Evolutionary conservation across 2,888 invertebrate species (phyloP).

Genomic region (Metellina segmentata): DNA sequence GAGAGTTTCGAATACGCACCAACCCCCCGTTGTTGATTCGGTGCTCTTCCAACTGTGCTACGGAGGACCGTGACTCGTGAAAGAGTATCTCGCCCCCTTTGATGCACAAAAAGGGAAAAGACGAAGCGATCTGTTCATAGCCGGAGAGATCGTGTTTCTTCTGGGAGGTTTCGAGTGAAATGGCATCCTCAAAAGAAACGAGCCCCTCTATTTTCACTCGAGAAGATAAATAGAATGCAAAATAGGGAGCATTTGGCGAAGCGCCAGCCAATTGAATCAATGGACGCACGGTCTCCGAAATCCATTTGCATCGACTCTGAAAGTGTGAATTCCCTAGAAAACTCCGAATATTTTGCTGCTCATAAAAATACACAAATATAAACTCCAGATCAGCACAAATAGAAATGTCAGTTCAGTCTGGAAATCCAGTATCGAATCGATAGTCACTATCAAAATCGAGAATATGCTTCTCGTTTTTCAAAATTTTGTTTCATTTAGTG

Average conservation of each 20-base stretch:
- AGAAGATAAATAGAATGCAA: conserved; percentile 22
- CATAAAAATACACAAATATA: no score
- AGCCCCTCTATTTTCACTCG: neutral
- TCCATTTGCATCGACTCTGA: neutral
- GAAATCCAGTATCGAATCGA: no score
- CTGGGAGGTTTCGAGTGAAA: neutral
- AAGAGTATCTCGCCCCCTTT: neutral
- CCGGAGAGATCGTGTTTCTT: neutral
- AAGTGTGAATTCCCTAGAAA: no score
- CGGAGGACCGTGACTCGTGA: no score
- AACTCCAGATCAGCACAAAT: no score
- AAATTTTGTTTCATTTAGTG: no score
- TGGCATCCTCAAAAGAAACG: neutral
- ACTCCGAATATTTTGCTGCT: neutral
- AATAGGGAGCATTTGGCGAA: conserved; percentile 11
- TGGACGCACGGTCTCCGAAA: neutral
- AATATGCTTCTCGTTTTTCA: no score
- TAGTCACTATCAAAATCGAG: no score
- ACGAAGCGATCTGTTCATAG: neutral
- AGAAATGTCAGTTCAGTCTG: no score
- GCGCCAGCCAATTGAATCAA: conserved; percentile 19
- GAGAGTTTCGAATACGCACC: no score
- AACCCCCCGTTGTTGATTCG: no score
- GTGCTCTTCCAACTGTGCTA: no score
- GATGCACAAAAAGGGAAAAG: neutral